Evolutionary conservation across 2,113 vertebrate genomes (phyloP), one percentile per base, ranked within the genome.

Genomic region (Phocoena sinus): DNA sequence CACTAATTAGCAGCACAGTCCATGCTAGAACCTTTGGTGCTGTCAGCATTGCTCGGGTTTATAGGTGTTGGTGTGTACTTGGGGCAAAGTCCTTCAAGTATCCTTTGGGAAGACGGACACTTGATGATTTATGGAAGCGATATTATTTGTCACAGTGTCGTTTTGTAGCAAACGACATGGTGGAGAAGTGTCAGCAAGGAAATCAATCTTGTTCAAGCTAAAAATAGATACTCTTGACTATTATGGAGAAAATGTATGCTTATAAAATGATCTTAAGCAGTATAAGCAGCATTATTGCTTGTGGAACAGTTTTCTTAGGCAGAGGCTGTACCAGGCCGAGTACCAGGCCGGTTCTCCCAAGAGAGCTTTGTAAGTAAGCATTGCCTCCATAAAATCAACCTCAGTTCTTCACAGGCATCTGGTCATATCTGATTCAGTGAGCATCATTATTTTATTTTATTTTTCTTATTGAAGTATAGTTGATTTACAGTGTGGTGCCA

Each of bases 151-250:
- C 81, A 68, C 70, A 63, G 94, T 94, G 67, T 85, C 85, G 6
- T 70, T 26, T 76, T 89, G 76, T 97, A 47, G 85, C 96, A 93
- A 95, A 97, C 94, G 95, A 91, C 89, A 84, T 79, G 25, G 36
- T 88, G 89, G 74, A 84, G 65, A 96, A 83, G 81, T 84, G 84
- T 88, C 96, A 91, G 76, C 94, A 90, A 93, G 89, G 84, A 94
- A 88, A 68, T 79, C 33, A 95, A 95, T 96, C 92, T 93, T 14
- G 3, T 74, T 63, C 6, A 76, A 28, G 83, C 74, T 96, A 92
- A 97, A 95, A 82, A 97, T 96, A 97, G 73, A 80, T 14, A 53
- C 8, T 70, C 79, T 76, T 53, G 62, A 71, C 67, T 60, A 47
- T 95, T 70, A 89, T 7, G 44, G 25, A 60, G 91, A 94, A 62